phyloP scores from a whole-genome alignment of 2,113 vertebrate species.

The Passer montanus region DNA sequence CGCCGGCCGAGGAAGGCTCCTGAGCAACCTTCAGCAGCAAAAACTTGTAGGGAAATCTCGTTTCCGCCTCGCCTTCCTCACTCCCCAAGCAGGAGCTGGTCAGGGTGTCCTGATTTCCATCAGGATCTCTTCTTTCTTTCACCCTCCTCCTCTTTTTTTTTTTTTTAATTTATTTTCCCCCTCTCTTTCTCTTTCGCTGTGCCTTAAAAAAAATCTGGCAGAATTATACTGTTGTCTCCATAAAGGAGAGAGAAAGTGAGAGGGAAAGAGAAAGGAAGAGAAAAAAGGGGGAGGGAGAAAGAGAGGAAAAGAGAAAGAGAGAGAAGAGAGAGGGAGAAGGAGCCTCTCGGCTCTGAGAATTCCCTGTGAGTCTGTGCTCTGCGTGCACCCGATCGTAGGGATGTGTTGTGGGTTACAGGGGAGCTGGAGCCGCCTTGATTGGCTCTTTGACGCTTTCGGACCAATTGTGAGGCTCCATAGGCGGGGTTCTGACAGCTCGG shows the following conservation, averaged over 20 bases:
- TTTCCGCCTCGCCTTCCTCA: slow-evolving; percentile 66
- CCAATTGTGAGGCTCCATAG: slow-evolving; percentile 98
- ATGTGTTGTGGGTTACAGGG: slow-evolving; percentile 89
- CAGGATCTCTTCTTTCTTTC: slow-evolving; percentile 47
- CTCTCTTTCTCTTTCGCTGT: slow-evolving; percentile 5
- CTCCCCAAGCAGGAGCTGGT: slow-evolving; percentile 45
- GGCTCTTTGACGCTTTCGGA: slow-evolving; percentile 99
- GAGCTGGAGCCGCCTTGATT: slow-evolving; percentile 92
- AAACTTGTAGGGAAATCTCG: slow-evolving; percentile 64
- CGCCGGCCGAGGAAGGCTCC: slow-evolving; percentile 17
- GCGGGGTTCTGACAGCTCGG: slow-evolving; percentile 99
- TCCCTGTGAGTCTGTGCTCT: slow-evolving; percentile 92
- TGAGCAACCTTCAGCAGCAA: slow-evolving; percentile 51
- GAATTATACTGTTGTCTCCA: not conserved
- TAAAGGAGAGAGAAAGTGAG: slow-evolving; percentile 48
- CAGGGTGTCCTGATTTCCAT: slow-evolving; percentile 63
- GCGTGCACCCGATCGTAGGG: slow-evolving; percentile 90
- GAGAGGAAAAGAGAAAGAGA: slow-evolving; percentile 66
- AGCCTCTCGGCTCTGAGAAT: slow-evolving; percentile 85
- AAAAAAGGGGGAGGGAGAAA: slow-evolving; percentile 31
- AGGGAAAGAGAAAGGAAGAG: slow-evolving; percentile 38
- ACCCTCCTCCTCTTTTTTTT: not conserved
- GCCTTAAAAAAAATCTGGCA: not conserved
- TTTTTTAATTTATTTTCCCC: not conserved
- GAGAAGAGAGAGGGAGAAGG: slow-evolving; percentile 70